Conservation (phyloP, 2,888 invertebrate species). For the Mycalesis mineus region DNA sequence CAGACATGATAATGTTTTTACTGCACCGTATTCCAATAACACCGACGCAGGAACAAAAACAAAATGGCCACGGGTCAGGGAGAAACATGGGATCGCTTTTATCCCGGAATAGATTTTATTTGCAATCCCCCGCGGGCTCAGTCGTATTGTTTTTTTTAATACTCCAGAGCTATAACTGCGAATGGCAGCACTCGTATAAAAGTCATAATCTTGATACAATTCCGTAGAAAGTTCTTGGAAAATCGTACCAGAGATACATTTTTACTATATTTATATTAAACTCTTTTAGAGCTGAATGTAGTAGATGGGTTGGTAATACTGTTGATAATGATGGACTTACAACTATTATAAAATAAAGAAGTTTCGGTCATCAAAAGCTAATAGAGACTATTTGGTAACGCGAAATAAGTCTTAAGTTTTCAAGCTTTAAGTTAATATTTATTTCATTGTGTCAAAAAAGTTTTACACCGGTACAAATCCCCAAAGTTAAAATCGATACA, state of each 20-base stretch:
- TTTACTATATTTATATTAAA: neutral
- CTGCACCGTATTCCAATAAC: slow-evolving; percentile 3
- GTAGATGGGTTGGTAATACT: too few species aligned
- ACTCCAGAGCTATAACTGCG: neutral
- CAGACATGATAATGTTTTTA: slow-evolving; percentile 7
- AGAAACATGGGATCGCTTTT: slow-evolving; percentile 10
- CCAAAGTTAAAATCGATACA: slow-evolving; percentile 1
- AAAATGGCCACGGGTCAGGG: slow-evolving; percentile 3
- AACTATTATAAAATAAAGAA: too few species aligned
- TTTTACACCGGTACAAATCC: too few species aligned
- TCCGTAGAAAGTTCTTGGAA: neutral
- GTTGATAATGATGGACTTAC: too few species aligned
- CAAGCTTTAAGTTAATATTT: too few species aligned
- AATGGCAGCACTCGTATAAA: neutral
- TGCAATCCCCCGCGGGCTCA: slow-evolving; percentile 1
- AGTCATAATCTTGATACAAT: neutral
- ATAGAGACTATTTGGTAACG: too few species aligned
- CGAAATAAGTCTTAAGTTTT: too few species aligned
- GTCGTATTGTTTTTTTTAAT: slow-evolving; percentile 6
- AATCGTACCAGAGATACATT: neutral
- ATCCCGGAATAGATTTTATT: slow-evolving; percentile 8
- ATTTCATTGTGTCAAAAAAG: too few species aligned
- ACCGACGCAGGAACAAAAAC: neutral
- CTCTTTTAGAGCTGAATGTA: too few species aligned
- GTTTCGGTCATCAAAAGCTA: too few species aligned